Conservation (phyloP, 2,888 invertebrate species). For the Anoplius nigerrimus region DNA sequence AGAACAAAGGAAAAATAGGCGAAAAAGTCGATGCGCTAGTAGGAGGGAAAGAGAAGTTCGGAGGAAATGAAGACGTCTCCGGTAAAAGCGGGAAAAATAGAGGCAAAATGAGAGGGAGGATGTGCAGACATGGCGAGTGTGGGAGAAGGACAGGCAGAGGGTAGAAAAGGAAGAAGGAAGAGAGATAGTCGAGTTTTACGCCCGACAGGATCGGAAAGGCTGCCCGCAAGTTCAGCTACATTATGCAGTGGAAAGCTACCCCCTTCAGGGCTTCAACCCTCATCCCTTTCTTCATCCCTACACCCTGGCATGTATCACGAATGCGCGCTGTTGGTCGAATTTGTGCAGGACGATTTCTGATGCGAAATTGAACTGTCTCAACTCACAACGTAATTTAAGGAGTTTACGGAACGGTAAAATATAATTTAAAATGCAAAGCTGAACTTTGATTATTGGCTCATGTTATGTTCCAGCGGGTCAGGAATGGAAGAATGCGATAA, state of each 20-base stretch:
- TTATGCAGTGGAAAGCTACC: neutral
- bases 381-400: slow-evolving; percentile 27
- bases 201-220: slow-evolving; percentile 45
- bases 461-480: too few relatives aligned
- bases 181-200: slow-evolving; percentile 32
- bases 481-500: too few relatives aligned
- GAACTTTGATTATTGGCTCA: too few relatives aligned
- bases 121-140: neutral
- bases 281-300: neutral
- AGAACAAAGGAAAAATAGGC: too few relatives aligned
- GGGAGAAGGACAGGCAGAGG: neutral
- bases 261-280: too few relatives aligned
- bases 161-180: too few relatives aligned
- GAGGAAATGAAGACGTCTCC: too few relatives aligned
- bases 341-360: slow-evolving; percentile 34
- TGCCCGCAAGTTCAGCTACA: slow-evolving; percentile 47
- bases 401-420: too few relatives aligned
- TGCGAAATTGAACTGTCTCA: slow-evolving; percentile 38
- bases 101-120: too few relatives aligned
- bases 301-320: slow-evolving; percentile 28
- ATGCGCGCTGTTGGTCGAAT: slow-evolving; percentile 12
- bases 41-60: too few relatives aligned
- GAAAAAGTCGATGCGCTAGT: too few relatives aligned
- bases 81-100: neutral
- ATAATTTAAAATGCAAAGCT: too few relatives aligned